A percentile compares a stretch with the other conserved stretches of the same genome.
phyloP scores from a whole-genome alignment of 2,888 invertebrate genomes.

The Diadegma fenestrale region DNA sequence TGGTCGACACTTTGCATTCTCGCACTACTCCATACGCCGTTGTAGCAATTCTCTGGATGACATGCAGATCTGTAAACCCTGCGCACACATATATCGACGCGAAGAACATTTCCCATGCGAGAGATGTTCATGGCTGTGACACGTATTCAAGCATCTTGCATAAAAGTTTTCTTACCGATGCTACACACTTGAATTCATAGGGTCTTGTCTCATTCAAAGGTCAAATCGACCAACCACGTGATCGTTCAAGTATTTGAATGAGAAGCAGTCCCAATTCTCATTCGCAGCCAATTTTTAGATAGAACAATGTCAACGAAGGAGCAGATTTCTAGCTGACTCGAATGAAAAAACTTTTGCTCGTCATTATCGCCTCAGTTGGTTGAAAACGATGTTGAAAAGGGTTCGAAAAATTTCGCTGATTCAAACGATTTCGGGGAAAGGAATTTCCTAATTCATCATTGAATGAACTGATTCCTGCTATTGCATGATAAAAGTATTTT shows the following conservation, averaged over 20 bases:
- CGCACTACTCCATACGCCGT: conserved; percentile 70
- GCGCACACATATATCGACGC: not conserved
- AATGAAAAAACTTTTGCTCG: too few species aligned
- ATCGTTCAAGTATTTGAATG: too few species aligned
- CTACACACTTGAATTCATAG: not conserved
- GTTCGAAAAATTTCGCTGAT: too few species aligned
- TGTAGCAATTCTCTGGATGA: conserved; percentile 76
- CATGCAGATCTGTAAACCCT: conserved; percentile 71
- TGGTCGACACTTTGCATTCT: conserved; percentile 72
- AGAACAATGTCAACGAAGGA: too few species aligned
- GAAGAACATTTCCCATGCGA: not conserved
- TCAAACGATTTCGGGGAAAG: too few species aligned
- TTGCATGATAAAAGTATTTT: too few species aligned
- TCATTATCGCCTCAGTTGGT: too few species aligned
- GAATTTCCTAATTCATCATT: too few species aligned
- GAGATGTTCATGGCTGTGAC: not conserved
- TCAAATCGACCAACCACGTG: not conserved
- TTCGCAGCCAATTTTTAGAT: not conserved
- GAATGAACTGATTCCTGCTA: too few species aligned
- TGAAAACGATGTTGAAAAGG: too few species aligned
- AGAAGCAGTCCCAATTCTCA: not conserved
- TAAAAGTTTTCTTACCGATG: not conserved
- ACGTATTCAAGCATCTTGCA: not conserved
- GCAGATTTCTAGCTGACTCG: too few species aligned
- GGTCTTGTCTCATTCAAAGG: not conserved